phyloP scores from a whole-genome alignment of 2,888 invertebrate species.

The Plusia festucae region DNA sequence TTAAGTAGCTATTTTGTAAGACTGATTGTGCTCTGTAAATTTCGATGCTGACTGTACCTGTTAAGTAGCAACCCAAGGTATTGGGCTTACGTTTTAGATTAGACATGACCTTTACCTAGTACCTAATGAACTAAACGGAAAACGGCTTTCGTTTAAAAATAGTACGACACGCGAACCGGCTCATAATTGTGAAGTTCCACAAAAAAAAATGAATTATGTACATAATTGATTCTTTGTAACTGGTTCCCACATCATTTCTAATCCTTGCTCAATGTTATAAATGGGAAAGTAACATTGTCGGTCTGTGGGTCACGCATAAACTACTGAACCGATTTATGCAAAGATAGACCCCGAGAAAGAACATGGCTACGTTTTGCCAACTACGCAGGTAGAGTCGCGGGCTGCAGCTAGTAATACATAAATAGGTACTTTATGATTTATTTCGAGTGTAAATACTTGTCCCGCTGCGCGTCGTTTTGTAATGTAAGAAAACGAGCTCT shows the following conservation, averaged over 20 bases:
- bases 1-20: no score
- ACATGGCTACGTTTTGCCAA: no score
- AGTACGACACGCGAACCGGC: constrained; percentile 43
- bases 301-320: no score
- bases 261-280: constrained; percentile 46
- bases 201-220: constrained; percentile 35
- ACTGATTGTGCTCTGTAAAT: no score
- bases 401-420: no score
- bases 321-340: no score
- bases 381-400: no score
- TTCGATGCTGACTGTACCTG: no score
- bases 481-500: not conserved
- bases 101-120: constrained; percentile 61
- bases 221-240: constrained; percentile 44
- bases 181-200: constrained; percentile 29
- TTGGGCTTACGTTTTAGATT: constrained; percentile 37
- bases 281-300: no score
- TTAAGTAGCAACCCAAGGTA: constrained; percentile 39
- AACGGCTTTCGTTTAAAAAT: constrained; percentile 64
- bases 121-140: constrained; percentile 68
- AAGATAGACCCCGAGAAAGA: no score
- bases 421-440: no score
- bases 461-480: not conserved
- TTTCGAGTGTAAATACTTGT: constrained; percentile 34
- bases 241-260: constrained; percentile 40